Evolutionary conservation across 2,797 vertebrate species (phyloP).

Genomic region (Sorex maritimensis): DNA sequence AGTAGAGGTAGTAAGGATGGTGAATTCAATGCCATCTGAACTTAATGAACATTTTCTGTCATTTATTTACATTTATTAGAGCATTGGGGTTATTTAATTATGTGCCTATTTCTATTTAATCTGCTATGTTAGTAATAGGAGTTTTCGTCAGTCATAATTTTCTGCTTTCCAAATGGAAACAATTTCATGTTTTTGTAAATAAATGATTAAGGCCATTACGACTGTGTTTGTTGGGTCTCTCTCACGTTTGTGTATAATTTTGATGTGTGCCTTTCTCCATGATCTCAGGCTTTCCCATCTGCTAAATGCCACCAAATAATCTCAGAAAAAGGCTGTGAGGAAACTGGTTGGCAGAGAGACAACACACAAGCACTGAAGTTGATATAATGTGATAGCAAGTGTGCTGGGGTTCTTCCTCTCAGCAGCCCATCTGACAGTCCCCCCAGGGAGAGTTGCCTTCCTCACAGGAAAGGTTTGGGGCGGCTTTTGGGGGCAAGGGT

Average conservation of each 20-base stretch:
- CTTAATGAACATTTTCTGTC: neutral
- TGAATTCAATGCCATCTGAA: neutral
- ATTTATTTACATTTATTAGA: neutral
- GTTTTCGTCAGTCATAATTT: slow-evolving; percentile 23
- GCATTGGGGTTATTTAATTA: neutral
- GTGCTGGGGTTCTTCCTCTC: neutral
- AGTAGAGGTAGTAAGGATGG: neutral
- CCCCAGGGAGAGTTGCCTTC: neutral
- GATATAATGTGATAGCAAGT: slow-evolving; percentile 6
- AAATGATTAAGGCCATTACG: slow-evolving; percentile 38
- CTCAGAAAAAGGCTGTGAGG: slow-evolving; percentile 20
- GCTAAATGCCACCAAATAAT: slow-evolving; percentile 64
- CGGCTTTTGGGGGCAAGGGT: neutral
- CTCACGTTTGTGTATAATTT: slow-evolving; percentile 59
- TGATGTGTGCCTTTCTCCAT: slow-evolving; percentile 53
- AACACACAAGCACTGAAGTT: slow-evolving; percentile 21
- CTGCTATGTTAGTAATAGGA: slow-evolving; percentile 37
- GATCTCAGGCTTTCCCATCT: slow-evolving; percentile 58
- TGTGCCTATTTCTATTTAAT: neutral
- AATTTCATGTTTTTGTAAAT: slow-evolving; percentile 65
- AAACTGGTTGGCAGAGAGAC: slow-evolving; percentile 57
- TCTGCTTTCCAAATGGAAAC: slow-evolving; percentile 64
- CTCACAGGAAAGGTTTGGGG: slow-evolving; percentile 17
- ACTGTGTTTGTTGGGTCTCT: slow-evolving; percentile 64
- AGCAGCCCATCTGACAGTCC: slow-evolving; percentile 51